Conservation (phyloP, 2,888 invertebrate genomes). For the Hemithea aestivaria region DNA sequence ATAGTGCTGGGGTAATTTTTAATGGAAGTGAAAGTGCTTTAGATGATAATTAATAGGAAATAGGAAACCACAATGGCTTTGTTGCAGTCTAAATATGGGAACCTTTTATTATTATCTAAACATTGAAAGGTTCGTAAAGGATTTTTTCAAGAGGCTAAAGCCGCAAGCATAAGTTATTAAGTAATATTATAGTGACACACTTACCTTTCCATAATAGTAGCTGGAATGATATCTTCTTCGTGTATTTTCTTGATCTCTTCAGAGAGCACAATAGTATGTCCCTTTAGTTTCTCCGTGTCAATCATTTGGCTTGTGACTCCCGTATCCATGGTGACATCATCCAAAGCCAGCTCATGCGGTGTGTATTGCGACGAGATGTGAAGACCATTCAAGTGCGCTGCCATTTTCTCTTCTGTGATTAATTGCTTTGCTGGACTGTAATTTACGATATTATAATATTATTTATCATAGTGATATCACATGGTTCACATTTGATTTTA, state of each 20-base stretch:
- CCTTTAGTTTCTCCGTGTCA: conserved; percentile 56
- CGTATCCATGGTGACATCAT: conserved; percentile 53
- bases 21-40: neutral
- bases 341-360: conserved; percentile 42
- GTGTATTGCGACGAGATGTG: conserved; percentile 82
- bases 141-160: too few relatives aligned
- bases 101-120: too few relatives aligned
- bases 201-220: conserved; percentile 80
- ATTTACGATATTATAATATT: conserved; percentile 8
- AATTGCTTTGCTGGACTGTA: conserved; percentile 83
- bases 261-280: conserved; percentile 81
- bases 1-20: neutral
- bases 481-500: too few relatives aligned
- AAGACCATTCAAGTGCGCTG: conserved; percentile 86
- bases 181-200: neutral
- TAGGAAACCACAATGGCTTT: too few relatives aligned
- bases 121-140: too few relatives aligned
- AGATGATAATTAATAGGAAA: too few relatives aligned
- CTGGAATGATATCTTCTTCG: conserved; percentile 83
- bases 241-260: conserved; percentile 84
- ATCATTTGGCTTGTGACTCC: conserved; percentile 9
- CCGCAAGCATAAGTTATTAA: too few relatives aligned
- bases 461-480: too few relatives aligned
- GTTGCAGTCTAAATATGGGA: too few relatives aligned
- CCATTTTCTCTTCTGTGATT: conserved; percentile 91